Conservation (phyloP, 2,113 vertebrate species). For the Morone saxatilis region DNA sequence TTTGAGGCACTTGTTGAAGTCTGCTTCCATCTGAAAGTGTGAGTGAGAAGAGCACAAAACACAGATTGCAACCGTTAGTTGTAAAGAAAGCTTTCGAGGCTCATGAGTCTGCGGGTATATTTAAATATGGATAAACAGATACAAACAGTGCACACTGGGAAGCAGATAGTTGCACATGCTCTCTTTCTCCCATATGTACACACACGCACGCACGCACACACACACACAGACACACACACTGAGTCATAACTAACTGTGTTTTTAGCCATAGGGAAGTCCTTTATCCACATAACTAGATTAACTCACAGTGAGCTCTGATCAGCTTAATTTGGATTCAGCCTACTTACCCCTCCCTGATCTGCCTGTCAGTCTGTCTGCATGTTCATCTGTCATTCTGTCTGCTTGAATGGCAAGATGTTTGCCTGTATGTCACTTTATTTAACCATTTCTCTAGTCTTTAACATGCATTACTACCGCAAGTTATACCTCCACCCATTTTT, state of each 20-base stretch:
- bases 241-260: constrained; percentile 74
- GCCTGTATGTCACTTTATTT: constrained; percentile 36
- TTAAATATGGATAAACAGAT: constrained; percentile 50
- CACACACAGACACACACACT: constrained; percentile 22
- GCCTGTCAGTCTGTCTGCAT: constrained; percentile 56
- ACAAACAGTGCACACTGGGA: constrained; percentile 36
- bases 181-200: constrained; percentile 1
- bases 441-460: constrained; percentile 30
- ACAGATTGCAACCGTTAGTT: constrained; percentile 32
- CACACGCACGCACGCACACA: constrained; percentile 5
- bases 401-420: constrained; percentile 29
- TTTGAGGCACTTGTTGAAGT: constrained; percentile 41
- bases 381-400: constrained; percentile 59
- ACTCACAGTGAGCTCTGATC: constrained; percentile 77
- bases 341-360: constrained; percentile 63
- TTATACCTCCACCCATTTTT: constrained; percentile 18
- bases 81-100: constrained; percentile 52
- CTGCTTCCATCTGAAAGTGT: constrained; percentile 7
- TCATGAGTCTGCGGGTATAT: constrained; percentile 42
- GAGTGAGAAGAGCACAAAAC: constrained; percentile 31
- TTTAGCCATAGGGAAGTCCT: constrained; percentile 78
- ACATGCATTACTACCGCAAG: constrained; percentile 29
- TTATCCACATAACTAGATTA: constrained; percentile 83
- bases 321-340: constrained; percentile 79
- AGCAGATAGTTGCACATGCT: constrained; percentile 32